These are phyloP conservation scores for Fistularia commersonii DNA, from an alignment of 2,797 vertebrate genomes.

Conservation along the genomic window DNA sequence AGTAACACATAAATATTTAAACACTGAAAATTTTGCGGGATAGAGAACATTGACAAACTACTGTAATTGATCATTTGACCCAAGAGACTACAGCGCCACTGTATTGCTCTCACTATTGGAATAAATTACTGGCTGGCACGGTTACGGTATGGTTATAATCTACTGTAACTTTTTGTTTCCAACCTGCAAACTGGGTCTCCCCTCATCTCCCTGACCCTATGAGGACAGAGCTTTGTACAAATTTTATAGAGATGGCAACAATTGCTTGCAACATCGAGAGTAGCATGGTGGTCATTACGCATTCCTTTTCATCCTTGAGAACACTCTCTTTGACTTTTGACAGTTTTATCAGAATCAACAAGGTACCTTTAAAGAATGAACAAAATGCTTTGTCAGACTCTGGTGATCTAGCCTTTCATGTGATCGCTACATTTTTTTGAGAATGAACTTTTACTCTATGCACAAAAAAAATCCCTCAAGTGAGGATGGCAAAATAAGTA, in stretches of 20 bases:
- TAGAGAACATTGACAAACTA: too few relatives aligned
- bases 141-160: too few relatives aligned
- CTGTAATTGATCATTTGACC: too few relatives aligned
- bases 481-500: too few relatives aligned
- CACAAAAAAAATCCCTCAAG: too few relatives aligned
- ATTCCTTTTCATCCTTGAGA: conserved; percentile 38
- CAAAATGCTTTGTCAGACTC: conserved; percentile 18
- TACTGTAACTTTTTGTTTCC: too few relatives aligned
- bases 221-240: conserved; percentile 6
- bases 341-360: conserved; percentile 13
- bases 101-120: too few relatives aligned
- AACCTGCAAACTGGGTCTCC: conserved; percentile 8
- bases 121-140: too few relatives aligned
- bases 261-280: conserved; percentile 13
- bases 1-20: too few relatives aligned
- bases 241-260: conserved; percentile 14
- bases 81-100: too few relatives aligned
- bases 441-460: too few relatives aligned
- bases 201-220: conserved; percentile 1
- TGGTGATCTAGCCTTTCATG: conserved; percentile 8
- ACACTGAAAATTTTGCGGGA: too few relatives aligned
- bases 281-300: conserved; percentile 18
- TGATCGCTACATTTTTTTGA: conserved; percentile 1
- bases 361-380: conserved; percentile 10
- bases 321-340: conserved; percentile 13